Evolutionary conservation across 1,140 invertebrate genomes (phyloP).

Genomic region (Caerostris darwini): DNA sequence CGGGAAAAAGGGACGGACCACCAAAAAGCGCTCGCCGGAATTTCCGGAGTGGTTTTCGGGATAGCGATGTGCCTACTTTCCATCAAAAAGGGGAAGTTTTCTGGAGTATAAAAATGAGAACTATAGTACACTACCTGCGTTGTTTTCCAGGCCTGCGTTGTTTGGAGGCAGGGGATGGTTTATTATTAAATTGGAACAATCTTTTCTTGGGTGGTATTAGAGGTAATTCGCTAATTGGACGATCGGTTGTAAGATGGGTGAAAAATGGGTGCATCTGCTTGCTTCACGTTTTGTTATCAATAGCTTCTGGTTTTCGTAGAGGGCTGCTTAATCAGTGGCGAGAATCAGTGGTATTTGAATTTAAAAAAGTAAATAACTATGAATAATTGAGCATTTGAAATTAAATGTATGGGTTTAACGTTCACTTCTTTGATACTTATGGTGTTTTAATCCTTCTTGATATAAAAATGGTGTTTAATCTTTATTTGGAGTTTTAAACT

Average conservation of each 20-base stretch:
- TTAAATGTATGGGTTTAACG: too few species aligned
- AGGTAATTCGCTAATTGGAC: neutral
- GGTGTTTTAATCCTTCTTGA: too few species aligned
- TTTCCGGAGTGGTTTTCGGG: neutral
- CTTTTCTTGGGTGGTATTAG: neutral
- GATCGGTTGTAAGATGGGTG: too few species aligned
- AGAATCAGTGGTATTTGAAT: too few species aligned
- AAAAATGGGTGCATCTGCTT: neutral
- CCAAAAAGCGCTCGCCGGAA: conserved; percentile 23
- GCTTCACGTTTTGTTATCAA: neutral
- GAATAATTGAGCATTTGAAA: too few species aligned
- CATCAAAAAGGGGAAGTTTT: neutral
- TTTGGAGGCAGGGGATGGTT: neutral
- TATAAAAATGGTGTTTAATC: too few species aligned
- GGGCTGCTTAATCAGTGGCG: too few species aligned
- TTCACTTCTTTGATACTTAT: too few species aligned
- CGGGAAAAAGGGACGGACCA: conserved; percentile 18
- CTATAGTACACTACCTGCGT: neutral
- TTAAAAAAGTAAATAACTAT: too few species aligned
- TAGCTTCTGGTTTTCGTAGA: neutral
- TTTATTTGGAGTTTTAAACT: too few species aligned
- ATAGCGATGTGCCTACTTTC: neutral
- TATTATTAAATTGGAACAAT: neutral
- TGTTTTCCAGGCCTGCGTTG: neutral
- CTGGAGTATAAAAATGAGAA: neutral